A percentile compares a stretch with the other conserved stretches of the same genome.
phyloP scores from a whole-genome alignment of 2,797 vertebrate genomes.

The Todus mexicanus region DNA sequence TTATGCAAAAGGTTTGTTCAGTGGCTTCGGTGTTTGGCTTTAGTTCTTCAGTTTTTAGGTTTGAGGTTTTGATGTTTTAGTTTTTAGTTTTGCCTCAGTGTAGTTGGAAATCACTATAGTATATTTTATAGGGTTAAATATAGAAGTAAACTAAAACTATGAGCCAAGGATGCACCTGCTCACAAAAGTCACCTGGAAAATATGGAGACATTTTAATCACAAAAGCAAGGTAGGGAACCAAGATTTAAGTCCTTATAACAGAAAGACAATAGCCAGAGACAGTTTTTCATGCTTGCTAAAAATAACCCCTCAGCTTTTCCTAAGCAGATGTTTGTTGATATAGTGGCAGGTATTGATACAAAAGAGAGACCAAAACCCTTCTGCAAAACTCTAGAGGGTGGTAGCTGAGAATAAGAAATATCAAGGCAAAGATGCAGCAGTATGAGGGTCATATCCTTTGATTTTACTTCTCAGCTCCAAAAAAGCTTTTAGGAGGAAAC shows the following conservation, averaged over 20 bases:
- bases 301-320: background rate
- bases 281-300: background rate
- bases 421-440: accelerated
- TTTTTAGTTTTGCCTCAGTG: background rate
- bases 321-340: background rate
- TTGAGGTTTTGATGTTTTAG: background rate
- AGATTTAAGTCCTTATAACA: background rate
- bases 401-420: background rate
- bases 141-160: background rate
- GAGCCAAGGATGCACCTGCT: background rate
- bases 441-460: background rate
- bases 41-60: background rate
- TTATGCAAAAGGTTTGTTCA: background rate
- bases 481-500: background rate
- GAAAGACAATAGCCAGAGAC: background rate
- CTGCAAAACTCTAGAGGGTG: background rate
- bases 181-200: background rate
- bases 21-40: background rate
- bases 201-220: background rate
- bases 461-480: background rate
- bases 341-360: background rate
- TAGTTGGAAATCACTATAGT: background rate
- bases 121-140: background rate
- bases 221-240: background rate
- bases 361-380: background rate